phyloP scores from a whole-genome alignment of 1,140 invertebrate genomes.

The Magallana angulata region DNA sequence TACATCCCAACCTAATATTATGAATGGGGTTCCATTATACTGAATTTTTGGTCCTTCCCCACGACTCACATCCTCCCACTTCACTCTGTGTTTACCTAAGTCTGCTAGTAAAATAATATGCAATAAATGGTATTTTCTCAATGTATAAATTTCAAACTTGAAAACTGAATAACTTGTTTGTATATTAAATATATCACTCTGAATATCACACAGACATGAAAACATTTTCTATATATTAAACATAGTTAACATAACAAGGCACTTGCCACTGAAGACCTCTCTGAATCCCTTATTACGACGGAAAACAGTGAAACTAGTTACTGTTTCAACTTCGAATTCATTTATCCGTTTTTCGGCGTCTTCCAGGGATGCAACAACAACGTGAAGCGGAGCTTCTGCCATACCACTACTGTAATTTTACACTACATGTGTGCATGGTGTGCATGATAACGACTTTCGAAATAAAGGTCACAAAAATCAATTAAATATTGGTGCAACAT shows the following conservation, averaged over 20 bases:
- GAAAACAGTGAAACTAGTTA: constrained; percentile 1
- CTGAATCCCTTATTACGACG: constrained; percentile 31
- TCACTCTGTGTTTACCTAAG: neutral
- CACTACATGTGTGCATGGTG: neutral
- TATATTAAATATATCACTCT: neutral
- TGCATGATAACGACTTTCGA: no score
- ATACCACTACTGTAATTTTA: neutral
- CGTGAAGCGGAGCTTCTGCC: neutral
- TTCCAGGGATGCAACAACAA: neutral
- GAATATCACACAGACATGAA: neutral
- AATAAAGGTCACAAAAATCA: neutral
- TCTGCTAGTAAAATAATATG: neutral
- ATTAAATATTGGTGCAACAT: neutral
- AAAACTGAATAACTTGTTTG: no score
- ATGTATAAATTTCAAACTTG: no score
- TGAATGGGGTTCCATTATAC: constrained; percentile 5
- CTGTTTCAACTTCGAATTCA: constrained; percentile 13
- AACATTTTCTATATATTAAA: neutral
- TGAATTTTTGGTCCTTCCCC: constrained; percentile 1
- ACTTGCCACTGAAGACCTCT: neutral
- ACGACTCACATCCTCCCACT: constrained; percentile 16
- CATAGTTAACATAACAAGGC: no score
- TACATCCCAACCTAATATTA: constrained; percentile 31
- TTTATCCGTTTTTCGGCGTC: neutral
- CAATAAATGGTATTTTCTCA: no score